Evolutionary conservation across 2,797 vertebrate species (phyloP).

Genomic region (Rhinichthys osculus): DNA sequence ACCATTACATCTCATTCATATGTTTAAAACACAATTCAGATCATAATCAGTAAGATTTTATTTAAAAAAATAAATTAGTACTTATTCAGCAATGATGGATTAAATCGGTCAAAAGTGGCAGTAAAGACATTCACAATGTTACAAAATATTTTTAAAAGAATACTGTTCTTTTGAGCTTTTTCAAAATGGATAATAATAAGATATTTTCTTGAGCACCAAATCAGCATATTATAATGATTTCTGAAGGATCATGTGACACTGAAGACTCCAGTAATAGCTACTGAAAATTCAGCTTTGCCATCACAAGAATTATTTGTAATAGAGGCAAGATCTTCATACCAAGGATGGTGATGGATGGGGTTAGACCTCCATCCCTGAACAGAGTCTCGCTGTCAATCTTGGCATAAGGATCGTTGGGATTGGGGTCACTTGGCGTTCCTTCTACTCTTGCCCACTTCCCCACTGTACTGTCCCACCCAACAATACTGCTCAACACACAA

Average conservation of each 20-base stretch:
- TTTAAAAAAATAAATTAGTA: neutral
- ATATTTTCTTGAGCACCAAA: neutral
- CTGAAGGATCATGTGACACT: neutral
- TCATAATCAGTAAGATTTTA: neutral
- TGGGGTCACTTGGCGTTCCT: slow-evolving; percentile 96
- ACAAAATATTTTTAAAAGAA: neutral
- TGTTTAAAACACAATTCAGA: neutral
- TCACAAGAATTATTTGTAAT: neutral
- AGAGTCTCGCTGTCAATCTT: slow-evolving; percentile 97
- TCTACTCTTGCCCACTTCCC: slow-evolving; percentile 97
- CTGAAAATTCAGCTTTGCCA: neutral
- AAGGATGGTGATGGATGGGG: slow-evolving; percentile 96
- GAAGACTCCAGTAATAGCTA: neutral
- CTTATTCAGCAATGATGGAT: neutral
- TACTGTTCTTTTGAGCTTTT: neutral
- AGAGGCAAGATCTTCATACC: slow-evolving; percentile 74
- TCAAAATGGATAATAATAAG: neutral
- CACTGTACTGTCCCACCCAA: slow-evolving; percentile 96
- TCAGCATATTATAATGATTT: neutral
- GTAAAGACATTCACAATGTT: neutral
- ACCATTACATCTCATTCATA: neutral
- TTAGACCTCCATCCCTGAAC: slow-evolving; percentile 94
- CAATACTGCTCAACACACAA: slow-evolving; percentile 96
- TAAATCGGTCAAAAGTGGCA: neutral
- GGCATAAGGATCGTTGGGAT: slow-evolving; percentile 95